phyloP scores from a whole-genome alignment of 2,797 vertebrate genomes.

The Spondyliosoma cantharus region DNA sequence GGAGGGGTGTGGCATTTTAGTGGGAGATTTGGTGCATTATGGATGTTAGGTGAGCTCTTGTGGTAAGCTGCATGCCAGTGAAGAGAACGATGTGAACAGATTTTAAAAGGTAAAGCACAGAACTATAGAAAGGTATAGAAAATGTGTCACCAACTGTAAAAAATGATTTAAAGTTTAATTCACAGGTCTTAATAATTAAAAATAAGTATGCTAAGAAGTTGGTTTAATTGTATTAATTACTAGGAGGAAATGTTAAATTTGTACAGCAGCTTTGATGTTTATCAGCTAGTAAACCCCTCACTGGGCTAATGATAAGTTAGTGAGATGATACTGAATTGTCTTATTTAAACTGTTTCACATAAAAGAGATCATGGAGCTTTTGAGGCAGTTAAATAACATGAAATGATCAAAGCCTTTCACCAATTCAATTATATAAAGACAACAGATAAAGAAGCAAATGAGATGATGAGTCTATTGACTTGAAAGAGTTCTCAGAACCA shows the following conservation, averaged over 20 bases:
- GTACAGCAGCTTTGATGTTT: background rate
- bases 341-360: background rate
- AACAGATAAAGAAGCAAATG: background rate
- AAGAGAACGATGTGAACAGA: background rate
- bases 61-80: background rate
- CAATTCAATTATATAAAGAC: background rate
- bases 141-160: background rate
- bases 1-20: background rate
- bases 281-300: background rate
- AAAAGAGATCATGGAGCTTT: background rate
- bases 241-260: background rate
- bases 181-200: background rate
- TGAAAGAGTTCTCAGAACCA: constrained; percentile 10
- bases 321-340: background rate
- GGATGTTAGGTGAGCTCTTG: background rate
- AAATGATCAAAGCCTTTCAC: background rate
- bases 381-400: background rate
- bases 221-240: constrained; percentile 8
- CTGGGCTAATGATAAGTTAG: background rate
- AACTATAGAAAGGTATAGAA: background rate
- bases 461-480: background rate
- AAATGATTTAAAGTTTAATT: background rate
- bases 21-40: background rate
- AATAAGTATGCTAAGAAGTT: background rate
- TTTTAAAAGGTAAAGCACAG: background rate